A percentile compares a stretch with the other conserved stretches of the same genome.
Evolutionary conservation across 2,888 invertebrate genomes (phyloP).

Genomic region (Agrenia bidenticulata): DNA sequence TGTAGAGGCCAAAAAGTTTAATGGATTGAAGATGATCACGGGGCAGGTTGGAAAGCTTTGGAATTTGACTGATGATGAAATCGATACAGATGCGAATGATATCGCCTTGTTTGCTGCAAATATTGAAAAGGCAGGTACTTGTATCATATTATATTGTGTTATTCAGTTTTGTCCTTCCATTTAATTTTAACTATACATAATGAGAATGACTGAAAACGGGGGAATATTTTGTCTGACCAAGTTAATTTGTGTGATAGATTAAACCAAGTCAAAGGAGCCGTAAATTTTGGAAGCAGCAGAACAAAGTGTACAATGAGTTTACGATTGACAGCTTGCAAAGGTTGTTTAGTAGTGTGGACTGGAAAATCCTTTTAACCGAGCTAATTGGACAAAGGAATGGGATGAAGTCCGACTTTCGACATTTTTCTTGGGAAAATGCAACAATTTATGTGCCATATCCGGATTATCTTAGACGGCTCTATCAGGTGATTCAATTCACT

Average conservation of each 20-base stretch:
- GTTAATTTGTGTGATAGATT: conserved; percentile 32
- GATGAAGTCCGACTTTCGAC: no score
- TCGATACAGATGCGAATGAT: conserved; percentile 36
- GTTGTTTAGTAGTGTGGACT: conserved; percentile 56
- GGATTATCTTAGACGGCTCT: conserved; percentile 54
- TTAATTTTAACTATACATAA: no score
- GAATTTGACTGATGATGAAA: conserved; percentile 40
- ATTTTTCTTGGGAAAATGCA: conserved; percentile 48
- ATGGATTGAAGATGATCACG: conserved; percentile 38
- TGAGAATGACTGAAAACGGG: no score
- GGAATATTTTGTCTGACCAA: no score
- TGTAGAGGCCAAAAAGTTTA: conserved; percentile 42
- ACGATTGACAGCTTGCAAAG: conserved; percentile 58
- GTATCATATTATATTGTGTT: conserved; percentile 7
- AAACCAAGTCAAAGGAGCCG: conserved; percentile 49
- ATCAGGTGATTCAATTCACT: conserved; percentile 50
- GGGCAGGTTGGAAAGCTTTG: conserved; percentile 38
- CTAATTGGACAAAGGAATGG: conserved; percentile 39
- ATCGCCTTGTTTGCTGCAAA: conserved; percentile 36
- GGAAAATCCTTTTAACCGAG: conserved; percentile 38
- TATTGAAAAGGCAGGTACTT: conserved; percentile 44
- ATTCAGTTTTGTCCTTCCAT: conserved; percentile 7
- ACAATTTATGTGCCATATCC: conserved; percentile 55
- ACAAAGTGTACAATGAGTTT: conserved; percentile 56
- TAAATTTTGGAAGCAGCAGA: conserved; percentile 54